Base-by-base conservation (phyloP, 1,140 invertebrate genomes). In the Drosophila simulans region DNA sequence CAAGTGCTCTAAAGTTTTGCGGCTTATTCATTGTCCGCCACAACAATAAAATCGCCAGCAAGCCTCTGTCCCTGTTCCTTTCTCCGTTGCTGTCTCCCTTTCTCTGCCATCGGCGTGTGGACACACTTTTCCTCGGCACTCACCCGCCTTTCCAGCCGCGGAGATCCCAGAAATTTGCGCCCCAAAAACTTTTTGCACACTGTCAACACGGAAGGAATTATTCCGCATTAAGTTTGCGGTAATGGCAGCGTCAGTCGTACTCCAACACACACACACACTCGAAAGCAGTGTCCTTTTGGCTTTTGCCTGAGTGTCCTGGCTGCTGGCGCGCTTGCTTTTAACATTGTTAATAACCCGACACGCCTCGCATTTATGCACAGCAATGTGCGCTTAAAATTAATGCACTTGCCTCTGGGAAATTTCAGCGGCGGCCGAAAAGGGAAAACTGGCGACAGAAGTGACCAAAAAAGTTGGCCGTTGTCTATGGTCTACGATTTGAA, bases 171-270 rank as follows among this genome's bases (percentile, higher is more conserved):
- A 84, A 86, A 80, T 85, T 77, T 86, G 77, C 72, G 77, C 55
- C 53, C 69, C 57, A 48, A 72, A 88, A 86, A 89, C 43, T 88
- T 86, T 86, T 86, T 86, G 84, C 83, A 83, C 83, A 83, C 83
- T 86, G 83, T 86, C 83, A 86, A 86, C 83, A 86, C 83, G 83
- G 83, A 86, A 86, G 83, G 83, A 86, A 86, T 86, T 86, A 86
- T 86, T 86, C 83, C 79, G 84, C 83, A 86, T 86, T 86, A 86
- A 86, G 83, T 86, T 86, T 88, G 83, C 62, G 83, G 83, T 86
- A 86, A 86, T 86, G 83, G 83, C 79, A 81, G 69, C 82, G 58
- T 49, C 71, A 74, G 68, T 55, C 40, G 35, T 40, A 46, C 54
- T 60, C 55, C 11, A 35, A 37, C 27, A 35, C 59, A 55, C 56